phyloP scores from a whole-genome alignment of 2,113 vertebrate genomes.

The Cariama cristata region DNA sequence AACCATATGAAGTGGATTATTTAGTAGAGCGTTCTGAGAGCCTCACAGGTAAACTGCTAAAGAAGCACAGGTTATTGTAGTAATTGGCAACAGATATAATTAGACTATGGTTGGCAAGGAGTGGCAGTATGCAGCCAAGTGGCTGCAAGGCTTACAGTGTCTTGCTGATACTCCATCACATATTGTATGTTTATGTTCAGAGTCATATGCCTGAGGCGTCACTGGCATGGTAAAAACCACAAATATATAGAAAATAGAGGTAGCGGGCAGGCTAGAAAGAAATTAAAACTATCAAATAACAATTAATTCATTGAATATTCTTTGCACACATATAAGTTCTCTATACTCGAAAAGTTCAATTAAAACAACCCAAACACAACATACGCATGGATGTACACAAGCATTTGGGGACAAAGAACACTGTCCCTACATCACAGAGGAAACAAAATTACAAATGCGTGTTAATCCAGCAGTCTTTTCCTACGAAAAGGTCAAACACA shows the following conservation, averaged over 20 bases:
- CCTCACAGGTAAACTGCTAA: neutral
- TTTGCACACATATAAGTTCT: neutral
- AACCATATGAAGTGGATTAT: fast-evolving
- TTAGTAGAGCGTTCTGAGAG: neutral
- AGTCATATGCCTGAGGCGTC: neutral
- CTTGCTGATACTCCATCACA: neutral
- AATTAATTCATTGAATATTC: neutral
- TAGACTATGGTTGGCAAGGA: neutral
- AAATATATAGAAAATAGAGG: neutral
- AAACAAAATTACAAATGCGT: neutral
- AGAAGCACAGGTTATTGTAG: neutral
- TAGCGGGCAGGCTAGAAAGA: neutral
- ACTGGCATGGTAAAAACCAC: neutral
- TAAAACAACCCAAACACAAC: neutral
- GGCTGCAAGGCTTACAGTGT: neutral
- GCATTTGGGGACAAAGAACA: neutral
- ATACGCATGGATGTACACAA: neutral
- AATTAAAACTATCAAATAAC: neutral
- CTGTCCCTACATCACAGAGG: neutral
- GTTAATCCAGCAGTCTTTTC: neutral
- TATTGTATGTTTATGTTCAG: neutral
- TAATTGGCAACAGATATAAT: neutral
- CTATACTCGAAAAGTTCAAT: neutral
- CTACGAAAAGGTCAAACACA: neutral
- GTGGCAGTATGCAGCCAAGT: neutral